Percentiles rank a stretch among this genome's conserved stretches.
Conservation (phyloP, 2,113 vertebrate genomes). For the Pachycephala philippinensis region DNA sequence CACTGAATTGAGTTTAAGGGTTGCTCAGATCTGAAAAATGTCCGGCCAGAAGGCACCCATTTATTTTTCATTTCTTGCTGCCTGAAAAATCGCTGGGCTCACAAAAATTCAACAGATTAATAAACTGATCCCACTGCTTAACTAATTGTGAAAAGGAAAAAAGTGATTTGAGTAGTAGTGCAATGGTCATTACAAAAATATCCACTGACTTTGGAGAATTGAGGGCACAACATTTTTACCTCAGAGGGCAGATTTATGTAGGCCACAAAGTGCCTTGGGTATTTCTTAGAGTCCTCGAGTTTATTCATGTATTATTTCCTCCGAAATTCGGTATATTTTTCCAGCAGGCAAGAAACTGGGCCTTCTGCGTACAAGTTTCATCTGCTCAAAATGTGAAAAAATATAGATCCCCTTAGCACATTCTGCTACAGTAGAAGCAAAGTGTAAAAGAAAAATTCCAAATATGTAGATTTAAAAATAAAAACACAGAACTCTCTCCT, state of each 20-base stretch:
- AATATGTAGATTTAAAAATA: conserved; percentile 65
- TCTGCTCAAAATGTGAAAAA: conserved; percentile 49
- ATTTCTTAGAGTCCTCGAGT: conserved; percentile 27
- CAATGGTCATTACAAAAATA: conserved; percentile 20
- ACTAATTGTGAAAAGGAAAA: neutral
- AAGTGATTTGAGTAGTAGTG: neutral
- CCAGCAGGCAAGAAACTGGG: conserved; percentile 46
- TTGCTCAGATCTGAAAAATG: neutral
- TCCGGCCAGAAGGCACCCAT: neutral
- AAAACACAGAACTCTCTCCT: conserved; percentile 20
- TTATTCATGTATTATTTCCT: conserved; percentile 61
- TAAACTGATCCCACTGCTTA: neutral
- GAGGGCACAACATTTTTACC: conserved; percentile 21
- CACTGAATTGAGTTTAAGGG: neutral
- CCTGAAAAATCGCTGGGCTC: neutral
- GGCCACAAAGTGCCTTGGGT: conserved; percentile 55
- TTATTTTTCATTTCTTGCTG: neutral
- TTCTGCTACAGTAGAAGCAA: conserved; percentile 29
- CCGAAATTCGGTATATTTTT: conserved; percentile 40
- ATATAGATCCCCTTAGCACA: conserved; percentile 45
- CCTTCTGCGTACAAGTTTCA: conserved; percentile 32
- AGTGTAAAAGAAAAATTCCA: conserved; percentile 44
- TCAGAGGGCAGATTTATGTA: conserved; percentile 44
- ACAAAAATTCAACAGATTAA: neutral
- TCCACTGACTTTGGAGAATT: conserved; percentile 8